Evolutionary conservation across 2,888 invertebrate genomes (phyloP).

Genomic region (Dromius quadrimaculatus): DNA sequence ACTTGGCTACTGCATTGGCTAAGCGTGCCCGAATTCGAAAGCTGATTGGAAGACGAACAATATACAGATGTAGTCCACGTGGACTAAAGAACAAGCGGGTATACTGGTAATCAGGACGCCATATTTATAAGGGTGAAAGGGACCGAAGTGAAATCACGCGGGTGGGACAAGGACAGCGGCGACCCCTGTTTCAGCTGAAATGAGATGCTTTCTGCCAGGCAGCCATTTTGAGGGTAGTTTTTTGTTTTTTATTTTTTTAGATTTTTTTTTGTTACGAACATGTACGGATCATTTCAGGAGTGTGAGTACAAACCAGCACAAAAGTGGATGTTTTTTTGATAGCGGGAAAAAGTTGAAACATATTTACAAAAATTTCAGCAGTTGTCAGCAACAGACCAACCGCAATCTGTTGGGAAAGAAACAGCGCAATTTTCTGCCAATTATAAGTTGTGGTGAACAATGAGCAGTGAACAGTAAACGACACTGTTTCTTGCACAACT

Average conservation of each 20-base stretch:
- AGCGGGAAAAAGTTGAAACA: constrained; percentile 41
- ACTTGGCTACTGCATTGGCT: constrained; percentile 53
- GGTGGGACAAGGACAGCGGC: constrained; percentile 67
- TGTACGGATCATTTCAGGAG: constrained; percentile 67
- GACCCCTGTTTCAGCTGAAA: constrained; percentile 68
- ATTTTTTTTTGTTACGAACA: constrained; percentile 65
- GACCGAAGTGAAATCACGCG: constrained; percentile 68
- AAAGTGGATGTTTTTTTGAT: constrained; percentile 58
- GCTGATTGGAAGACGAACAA: constrained; percentile 57
- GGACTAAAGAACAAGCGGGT: constrained; percentile 65
- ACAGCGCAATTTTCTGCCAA: constrained; percentile 34
- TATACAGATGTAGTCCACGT: constrained; percentile 62
- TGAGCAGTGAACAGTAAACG: too few species aligned
- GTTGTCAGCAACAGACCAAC: constrained; percentile 41
- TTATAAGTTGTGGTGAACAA: constrained; percentile 22
- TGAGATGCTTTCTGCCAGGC: constrained; percentile 71
- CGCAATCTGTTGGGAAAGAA: constrained; percentile 37
- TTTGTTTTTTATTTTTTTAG: constrained; percentile 68
- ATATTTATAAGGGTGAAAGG: constrained; percentile 69
- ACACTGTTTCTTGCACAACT: constrained; percentile 25
- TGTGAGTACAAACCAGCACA: constrained; percentile 65
- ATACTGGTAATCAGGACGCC: constrained; percentile 70
- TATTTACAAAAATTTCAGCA: constrained; percentile 43
- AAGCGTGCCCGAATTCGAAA: constrained; percentile 42
- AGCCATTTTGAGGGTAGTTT: constrained; percentile 82